Evolutionary conservation across 2,888 invertebrate genomes (phyloP).

Genomic region (Lydus trimaculatus): DNA sequence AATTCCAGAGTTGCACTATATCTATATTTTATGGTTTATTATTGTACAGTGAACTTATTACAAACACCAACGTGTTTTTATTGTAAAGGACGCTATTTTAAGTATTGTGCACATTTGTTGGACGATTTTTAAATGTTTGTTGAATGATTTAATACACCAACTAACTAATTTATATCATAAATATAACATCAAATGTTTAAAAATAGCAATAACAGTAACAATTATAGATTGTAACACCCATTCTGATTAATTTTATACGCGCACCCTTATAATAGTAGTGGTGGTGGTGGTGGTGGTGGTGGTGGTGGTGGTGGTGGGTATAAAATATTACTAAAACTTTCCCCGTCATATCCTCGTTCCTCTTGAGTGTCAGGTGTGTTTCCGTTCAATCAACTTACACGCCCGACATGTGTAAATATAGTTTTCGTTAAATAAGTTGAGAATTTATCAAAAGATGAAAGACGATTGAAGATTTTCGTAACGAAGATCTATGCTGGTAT

Average conservation of each 20-base stretch:
- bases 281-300: background rate
- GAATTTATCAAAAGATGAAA: background rate
- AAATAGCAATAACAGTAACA: background rate
- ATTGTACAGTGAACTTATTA: constrained; percentile 10
- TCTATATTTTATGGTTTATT: constrained; percentile 1
- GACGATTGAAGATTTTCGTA: no score
- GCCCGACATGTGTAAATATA: background rate
- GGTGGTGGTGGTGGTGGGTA: background rate
- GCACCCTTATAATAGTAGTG: background rate
- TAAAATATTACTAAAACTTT: background rate
- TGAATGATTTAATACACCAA: background rate
- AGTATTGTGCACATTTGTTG: constrained; percentile 11
- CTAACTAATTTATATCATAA: background rate
- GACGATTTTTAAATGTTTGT: background rate
- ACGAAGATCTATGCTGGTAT: background rate
- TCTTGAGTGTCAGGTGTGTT: constrained; percentile 6
- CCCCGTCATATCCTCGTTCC: background rate
- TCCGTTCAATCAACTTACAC: background rate
- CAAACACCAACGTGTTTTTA: background rate
- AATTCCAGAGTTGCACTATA: no score
- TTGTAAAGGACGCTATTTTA: constrained; percentile 1
- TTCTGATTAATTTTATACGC: background rate
- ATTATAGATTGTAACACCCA: no score
- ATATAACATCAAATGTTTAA: background rate
- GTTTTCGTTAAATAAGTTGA: background rate